Percentiles rank a stretch among this genome's conserved stretches.
phyloP scores from a whole-genome alignment of 2,113 vertebrate species.

The Rousettus leschenaultii region DNA sequence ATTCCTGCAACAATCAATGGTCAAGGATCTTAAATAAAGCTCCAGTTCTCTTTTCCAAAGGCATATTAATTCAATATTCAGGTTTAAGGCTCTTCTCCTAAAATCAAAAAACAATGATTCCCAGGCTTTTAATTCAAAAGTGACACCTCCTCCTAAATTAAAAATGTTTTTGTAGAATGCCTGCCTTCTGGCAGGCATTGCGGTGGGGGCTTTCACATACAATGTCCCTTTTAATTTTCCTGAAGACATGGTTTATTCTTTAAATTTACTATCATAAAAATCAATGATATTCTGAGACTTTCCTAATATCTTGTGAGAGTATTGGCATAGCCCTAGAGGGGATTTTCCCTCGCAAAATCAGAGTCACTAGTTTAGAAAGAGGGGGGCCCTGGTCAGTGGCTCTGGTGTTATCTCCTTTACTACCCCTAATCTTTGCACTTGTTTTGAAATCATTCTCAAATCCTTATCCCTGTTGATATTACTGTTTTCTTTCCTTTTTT shows the following conservation, averaged over 20 bases:
- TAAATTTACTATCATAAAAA: background rate
- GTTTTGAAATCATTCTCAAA: background rate
- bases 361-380: background rate
- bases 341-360: background rate
- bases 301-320: background rate
- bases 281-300: background rate
- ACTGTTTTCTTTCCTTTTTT: background rate
- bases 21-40: background rate
- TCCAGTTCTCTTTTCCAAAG: background rate
- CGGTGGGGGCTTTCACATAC: background rate
- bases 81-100: background rate
- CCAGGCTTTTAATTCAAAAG: background rate
- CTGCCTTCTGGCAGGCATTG: background rate
- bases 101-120: background rate
- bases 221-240: background rate
- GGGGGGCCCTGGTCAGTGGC: background rate
- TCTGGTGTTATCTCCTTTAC: background rate
- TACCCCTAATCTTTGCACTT: background rate
- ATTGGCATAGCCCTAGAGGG: background rate
- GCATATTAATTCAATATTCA: background rate
- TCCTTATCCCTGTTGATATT: conserved; percentile 9
- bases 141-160: background rate
- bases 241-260: background rate
- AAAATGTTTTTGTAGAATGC: background rate
- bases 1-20: background rate